These are phyloP conservation scores for Acrossocheilus wenchowensis DNA, from an alignment of 2,797 vertebrate genomes.

Conservation along the genomic window DNA sequence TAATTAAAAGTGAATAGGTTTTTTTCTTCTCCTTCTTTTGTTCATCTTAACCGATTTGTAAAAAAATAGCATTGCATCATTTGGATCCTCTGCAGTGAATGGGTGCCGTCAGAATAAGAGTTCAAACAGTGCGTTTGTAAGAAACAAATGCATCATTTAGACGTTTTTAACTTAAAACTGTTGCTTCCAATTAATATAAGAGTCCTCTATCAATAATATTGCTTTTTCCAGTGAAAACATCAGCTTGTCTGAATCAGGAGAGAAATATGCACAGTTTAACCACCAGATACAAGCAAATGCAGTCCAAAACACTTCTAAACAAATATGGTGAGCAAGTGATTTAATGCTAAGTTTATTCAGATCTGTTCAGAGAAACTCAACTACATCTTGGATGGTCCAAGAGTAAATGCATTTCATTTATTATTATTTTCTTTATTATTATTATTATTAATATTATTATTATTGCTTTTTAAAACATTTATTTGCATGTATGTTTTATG, in stretches of 20 bases:
- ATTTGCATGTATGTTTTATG: slow-evolving; percentile 32
- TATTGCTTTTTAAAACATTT: not conserved
- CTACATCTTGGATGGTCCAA: not conserved
- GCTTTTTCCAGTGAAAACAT: not conserved
- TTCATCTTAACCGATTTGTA: not conserved
- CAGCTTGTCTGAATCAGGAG: not conserved
- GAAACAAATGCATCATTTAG: not conserved
- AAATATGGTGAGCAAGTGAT: not conserved
- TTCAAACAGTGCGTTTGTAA: not conserved
- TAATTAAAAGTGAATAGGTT: not conserved
- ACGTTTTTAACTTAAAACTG: not conserved
- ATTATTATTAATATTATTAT: no score
- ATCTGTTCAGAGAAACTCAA: not conserved
- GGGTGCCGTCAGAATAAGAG: not conserved
- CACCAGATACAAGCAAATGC: not conserved
- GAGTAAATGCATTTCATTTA: not conserved
- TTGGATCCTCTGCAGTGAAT: not conserved
- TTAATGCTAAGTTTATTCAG: not conserved
- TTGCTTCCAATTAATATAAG: not conserved
- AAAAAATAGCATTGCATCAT: not conserved
- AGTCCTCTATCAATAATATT: not conserved
- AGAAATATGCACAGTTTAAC: not conserved
- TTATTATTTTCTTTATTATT: not conserved
- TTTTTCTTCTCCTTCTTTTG: not conserved
- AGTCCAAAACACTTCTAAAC: not conserved